Evolutionary conservation across 2,797 vertebrate genomes (phyloP).

Genomic region (Kryptopterus vitreolus): DNA sequence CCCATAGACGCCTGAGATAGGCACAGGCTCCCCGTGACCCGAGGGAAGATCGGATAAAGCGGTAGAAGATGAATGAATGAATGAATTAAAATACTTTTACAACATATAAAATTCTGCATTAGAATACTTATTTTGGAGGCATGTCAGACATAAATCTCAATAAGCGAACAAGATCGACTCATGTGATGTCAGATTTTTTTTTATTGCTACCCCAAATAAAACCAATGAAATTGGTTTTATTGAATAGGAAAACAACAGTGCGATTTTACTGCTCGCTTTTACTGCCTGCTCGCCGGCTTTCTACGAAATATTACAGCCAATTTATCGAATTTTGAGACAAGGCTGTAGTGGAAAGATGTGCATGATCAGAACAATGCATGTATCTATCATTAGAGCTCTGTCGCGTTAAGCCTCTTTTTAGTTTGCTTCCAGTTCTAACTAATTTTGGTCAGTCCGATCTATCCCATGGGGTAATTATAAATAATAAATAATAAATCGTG

Average conservation of each 20-base stretch:
- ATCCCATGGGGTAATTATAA: too few relatives aligned
- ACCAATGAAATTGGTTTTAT: neutral
- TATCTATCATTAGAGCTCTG: conserved; percentile 4
- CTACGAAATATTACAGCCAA: neutral
- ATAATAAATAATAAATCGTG: neutral
- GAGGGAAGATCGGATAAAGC: too few relatives aligned
- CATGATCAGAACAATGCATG: conserved; percentile 23
- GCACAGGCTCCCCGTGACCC: too few relatives aligned
- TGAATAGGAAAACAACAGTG: neutral
- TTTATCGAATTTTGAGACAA: neutral
- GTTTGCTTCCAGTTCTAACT: neutral
- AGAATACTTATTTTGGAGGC: neutral
- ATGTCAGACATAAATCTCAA: neutral
- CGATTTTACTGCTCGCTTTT: neutral
- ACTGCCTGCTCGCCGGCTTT: neutral
- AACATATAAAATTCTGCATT: too few relatives aligned
- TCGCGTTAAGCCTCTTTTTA: conserved; percentile 19
- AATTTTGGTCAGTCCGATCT: neutral
- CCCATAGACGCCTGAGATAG: too few relatives aligned
- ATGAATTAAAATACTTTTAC: too few relatives aligned
- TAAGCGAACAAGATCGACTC: neutral
- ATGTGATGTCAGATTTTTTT: neutral
- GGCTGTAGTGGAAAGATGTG: neutral
- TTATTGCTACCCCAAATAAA: neutral
- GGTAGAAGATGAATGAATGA: too few relatives aligned